Base-by-base conservation (phyloP, 2,797 vertebrate species). In the Psittacula echo region DNA sequence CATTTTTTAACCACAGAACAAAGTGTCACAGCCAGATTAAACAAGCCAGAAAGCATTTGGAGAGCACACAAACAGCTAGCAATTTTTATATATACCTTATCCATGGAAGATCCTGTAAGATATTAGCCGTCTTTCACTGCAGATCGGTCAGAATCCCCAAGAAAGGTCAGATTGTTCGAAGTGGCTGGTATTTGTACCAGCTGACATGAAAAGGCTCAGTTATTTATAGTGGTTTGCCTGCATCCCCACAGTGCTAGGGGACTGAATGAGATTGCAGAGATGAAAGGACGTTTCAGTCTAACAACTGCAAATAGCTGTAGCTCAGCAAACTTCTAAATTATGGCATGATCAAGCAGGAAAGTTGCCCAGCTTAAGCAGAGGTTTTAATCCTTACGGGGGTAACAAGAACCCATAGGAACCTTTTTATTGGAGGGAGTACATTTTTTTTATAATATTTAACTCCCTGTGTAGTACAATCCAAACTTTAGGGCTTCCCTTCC, bases 151-250 rank as follows among this genome's bases (percentile, higher is more conserved):
- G 94, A 92, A 88, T 60, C 29, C 34, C 71, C 48, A 94, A 81
- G 94, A 96, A 97, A 96, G 93, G 91, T 95, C 94, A 95, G 96
- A 88, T 95, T 94, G 96, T 95, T 97, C 2, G 21, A 88, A 96
- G 94, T 79, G 81, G 80, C 80, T 94, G 89, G 74, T 89, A 58
- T 96, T 91, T 88, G 93, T 76, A 92, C 65, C 96, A 93, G 93
- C 94, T 96, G 95, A 96, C 96, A 87, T 88, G 91, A 89, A 96
- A 96, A 96, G 74, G n/a, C 85, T 87, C 34, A 37, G 78, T 87
- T 87, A 85, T 95, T 97, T 94, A 87, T 94, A 70, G 93, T 68
- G 85, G n/a, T 64, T 94, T 18, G 64, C 85, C 71, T 89, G 67
- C 19, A 3, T 54, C 60, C 82, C 77, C 90, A 90, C 80, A 47